phyloP scores from a whole-genome alignment of 2,113 vertebrate species.

The Parus major region DNA sequence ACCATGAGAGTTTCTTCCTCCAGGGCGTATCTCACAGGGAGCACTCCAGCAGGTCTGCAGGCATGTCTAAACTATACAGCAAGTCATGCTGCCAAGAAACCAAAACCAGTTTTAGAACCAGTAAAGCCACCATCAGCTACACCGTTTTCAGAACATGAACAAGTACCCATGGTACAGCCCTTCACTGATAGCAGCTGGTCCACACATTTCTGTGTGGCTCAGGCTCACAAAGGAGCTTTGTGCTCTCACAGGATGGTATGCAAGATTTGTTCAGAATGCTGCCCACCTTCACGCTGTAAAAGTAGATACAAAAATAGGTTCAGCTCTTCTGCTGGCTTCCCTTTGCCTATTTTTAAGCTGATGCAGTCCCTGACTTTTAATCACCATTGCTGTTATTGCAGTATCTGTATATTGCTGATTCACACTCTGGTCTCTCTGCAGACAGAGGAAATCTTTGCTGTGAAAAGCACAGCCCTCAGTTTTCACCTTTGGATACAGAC shows the following conservation, averaged over 20 bases:
- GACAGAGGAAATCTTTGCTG: not conserved
- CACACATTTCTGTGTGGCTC: not conserved
- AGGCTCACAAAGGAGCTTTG: not conserved
- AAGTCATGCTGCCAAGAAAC: not conserved
- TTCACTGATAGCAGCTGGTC: not conserved
- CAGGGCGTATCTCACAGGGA: not conserved
- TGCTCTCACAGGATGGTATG: not conserved
- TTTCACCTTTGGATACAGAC: not conserved
- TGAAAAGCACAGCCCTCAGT: not conserved
- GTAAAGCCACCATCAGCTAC: not conserved
- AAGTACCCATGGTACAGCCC: not conserved
- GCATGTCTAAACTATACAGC: not conserved
- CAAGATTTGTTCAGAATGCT: not conserved
- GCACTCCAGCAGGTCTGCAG: not conserved
- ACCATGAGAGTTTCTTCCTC: not conserved
- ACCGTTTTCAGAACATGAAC: not conserved
- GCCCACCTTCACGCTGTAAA: not conserved
- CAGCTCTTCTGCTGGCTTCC: not conserved
- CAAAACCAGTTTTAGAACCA: constrained; percentile 4
- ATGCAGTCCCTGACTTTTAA: not conserved
- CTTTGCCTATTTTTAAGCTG: not conserved
- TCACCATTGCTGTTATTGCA: not conserved
- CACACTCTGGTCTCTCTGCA: not conserved
- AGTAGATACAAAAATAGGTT: not conserved
- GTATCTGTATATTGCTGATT: not conserved